Conservation (phyloP, 1,140 invertebrate genomes). For the Drosophila hydei region DNA sequence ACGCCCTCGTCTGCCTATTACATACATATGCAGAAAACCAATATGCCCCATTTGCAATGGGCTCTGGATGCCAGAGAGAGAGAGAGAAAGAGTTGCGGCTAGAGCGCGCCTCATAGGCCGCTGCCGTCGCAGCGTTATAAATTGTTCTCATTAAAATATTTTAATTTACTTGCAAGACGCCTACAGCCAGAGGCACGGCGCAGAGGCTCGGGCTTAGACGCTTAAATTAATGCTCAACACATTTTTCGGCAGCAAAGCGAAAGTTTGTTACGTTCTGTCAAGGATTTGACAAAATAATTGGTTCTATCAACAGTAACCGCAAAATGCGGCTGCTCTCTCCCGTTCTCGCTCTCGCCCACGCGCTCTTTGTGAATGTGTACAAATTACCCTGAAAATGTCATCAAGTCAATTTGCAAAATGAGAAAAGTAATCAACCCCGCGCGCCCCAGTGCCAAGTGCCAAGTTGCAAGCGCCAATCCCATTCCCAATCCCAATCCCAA, state of each 20-base stretch:
- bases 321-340: background rate
- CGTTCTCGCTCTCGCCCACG: background rate
- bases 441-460: background rate
- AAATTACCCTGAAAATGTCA: slow-evolving; percentile 78
- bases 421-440: slow-evolving; percentile 73
- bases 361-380: slow-evolving; percentile 34
- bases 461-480: too few species aligned
- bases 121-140: slow-evolving; percentile 61
- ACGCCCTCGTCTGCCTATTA: too few species aligned
- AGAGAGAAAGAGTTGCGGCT: slow-evolving; percentile 18
- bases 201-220: background rate
- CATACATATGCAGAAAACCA: too few species aligned
- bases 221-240: slow-evolving; percentile 70
- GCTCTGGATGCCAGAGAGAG: background rate
- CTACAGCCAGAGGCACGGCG: background rate
- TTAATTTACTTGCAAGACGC: slow-evolving; percentile 74
- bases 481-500: background rate
- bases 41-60: too few species aligned
- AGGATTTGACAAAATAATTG: slow-evolving; percentile 55
- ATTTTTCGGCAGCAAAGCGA: slow-evolving; percentile 48
- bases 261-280: slow-evolving; percentile 36
- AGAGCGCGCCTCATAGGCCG: slow-evolving; percentile 16
- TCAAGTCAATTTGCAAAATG: slow-evolving; percentile 80
- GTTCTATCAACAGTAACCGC: slow-evolving; percentile 54
- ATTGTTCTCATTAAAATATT: slow-evolving; percentile 83